Conservation (phyloP, 2,888 invertebrate species). For the Chaetoderma sp. region DNA sequence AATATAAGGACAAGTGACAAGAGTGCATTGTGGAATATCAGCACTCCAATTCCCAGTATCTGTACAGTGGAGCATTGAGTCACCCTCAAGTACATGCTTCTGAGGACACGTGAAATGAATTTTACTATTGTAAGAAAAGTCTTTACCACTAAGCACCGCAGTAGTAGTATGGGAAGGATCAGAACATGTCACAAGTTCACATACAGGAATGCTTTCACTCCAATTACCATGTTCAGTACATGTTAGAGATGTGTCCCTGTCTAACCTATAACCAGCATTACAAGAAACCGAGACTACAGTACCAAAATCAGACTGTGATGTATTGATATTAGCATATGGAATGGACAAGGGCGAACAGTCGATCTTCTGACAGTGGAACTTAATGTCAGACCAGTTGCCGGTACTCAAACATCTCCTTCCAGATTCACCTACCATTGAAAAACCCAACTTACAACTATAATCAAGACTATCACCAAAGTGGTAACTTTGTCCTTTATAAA, state of each 20-base stretch:
- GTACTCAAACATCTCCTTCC: constrained; percentile 52
- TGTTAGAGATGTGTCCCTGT: constrained; percentile 10
- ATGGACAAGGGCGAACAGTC: constrained; percentile 38
- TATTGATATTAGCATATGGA: background rate
- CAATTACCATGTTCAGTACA: constrained; percentile 57
- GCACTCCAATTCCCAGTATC: constrained; percentile 47
- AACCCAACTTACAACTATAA: constrained; percentile 72
- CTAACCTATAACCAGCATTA: constrained; percentile 14
- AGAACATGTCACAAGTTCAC: constrained; percentile 67
- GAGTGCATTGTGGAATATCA: constrained; percentile 40
- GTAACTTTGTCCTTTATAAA: constrained; percentile 20
- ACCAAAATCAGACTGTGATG: background rate
- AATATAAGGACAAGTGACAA: constrained; percentile 10
- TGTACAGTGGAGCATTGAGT: no score
- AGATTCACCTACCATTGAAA: constrained; percentile 42
- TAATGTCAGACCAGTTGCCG: constrained; percentile 55
- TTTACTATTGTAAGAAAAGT: constrained; percentile 29
- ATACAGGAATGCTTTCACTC: constrained; percentile 57
- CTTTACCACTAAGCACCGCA: constrained; percentile 28
- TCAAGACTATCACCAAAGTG: constrained; percentile 58
- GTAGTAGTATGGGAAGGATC: constrained; percentile 55
- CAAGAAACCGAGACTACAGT: constrained; percentile 6
- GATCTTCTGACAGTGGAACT: constrained; percentile 44
- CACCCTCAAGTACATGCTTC: constrained; percentile 12
- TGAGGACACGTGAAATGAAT: constrained; percentile 27